Base-by-base conservation (phyloP, 2,888 invertebrate genomes). In the Itoplectis maculator region DNA sequence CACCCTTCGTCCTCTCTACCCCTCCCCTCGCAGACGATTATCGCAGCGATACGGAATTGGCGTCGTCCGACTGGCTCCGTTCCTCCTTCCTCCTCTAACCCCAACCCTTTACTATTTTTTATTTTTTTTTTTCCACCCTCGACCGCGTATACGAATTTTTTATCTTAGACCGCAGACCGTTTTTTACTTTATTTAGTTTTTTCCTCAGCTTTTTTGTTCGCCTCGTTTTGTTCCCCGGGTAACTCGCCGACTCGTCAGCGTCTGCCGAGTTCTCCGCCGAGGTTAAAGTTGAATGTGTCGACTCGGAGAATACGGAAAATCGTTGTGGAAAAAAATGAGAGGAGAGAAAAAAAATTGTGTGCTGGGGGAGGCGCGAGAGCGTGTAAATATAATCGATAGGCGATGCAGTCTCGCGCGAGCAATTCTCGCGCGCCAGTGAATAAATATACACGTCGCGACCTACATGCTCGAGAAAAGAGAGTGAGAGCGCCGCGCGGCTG, bases 41-140 rank as follows among this genome's bases (percentile, higher is more conserved):
- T 88, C 86, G 86, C 84, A 79, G 87, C 88, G 88, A 90, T 90
- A 89, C 89, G 88, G 86, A 88, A 90, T 88, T 83, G 86, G 73
- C 82, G 79, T 59, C 82, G 79, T 82, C 79, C 75, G 68, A 82
- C 76, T 72, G 82, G 76, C 82, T 82, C 79, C 74, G 47, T 72
- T 82, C 49, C 40, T 72, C 72, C 69, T 69, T 69, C 68, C 29
- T 61, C 65, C 49, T 45, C 35, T n/a, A 56, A 18, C 15, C 49
- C 29, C 51, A 40, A 9, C 11, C 29, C 29, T 49, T 42, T n/a
- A n/a, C n/a, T n/a, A n/a, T n/a, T n/a, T n/a, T n/a, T n/a, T n/a
- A n/a, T n/a, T n/a, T 11, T 2, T 18, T 47, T 23, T 61, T 47
- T 47, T 37, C 18, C n/a, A 5, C 15, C n/a, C 51, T 40, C 54